Percentiles rank a stretch among this genome's conserved stretches.
Evolutionary conservation across 2,113 vertebrate genomes (phyloP).

Genomic region (Turnix velox): DNA sequence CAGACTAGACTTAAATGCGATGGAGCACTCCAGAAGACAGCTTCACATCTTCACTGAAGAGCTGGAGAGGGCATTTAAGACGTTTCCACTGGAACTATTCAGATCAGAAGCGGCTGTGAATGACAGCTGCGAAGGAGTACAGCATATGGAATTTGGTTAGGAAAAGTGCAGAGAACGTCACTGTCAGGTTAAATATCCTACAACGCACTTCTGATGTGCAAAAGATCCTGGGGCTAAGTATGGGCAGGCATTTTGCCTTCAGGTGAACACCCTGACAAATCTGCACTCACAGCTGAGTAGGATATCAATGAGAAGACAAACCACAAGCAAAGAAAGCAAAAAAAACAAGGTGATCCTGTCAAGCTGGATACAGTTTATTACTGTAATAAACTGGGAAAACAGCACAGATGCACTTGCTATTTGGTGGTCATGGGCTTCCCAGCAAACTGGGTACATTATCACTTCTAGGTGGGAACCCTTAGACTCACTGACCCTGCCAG

Average conservation of each 20-base stretch:
- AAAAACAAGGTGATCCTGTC: background rate
- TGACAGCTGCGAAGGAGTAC: background rate
- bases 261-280: background rate
- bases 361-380: no score
- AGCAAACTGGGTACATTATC: fast-evolving
- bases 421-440: background rate
- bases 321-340: background rate
- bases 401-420: fast-evolving
- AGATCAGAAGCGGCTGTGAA: background rate
- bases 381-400: background rate
- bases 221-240: background rate
- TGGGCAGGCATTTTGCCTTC: background rate
- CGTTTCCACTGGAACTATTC: background rate
- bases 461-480: background rate
- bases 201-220: background rate
- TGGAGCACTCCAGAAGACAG: background rate
- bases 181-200: background rate
- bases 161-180: background rate
- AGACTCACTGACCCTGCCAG: background rate
- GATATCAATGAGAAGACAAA: background rate
- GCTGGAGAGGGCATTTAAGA: background rate
- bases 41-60: background rate
- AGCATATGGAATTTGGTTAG: background rate
- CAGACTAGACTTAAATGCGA: fast-evolving
- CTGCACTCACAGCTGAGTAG: fast-evolving